Evolutionary conservation across 2,797 vertebrate species (phyloP), one percentile per base, ranked within the genome.

Genomic region (Rhinophrynus dorsalis): DNA sequence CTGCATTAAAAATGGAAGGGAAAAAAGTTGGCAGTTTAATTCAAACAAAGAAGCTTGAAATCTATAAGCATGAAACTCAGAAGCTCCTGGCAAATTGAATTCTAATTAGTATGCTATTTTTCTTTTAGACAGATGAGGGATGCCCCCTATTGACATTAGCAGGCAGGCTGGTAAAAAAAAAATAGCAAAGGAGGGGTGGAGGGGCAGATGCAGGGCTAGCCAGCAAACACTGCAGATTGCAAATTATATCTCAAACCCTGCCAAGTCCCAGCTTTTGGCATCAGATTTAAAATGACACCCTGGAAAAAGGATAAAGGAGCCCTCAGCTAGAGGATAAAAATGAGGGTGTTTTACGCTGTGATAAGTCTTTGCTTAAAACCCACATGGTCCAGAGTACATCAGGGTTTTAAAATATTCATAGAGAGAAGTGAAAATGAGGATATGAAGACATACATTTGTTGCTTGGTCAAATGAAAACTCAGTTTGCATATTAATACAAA

Each of bases 91-190:
- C 87, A 88, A 88, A 93, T 88, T 91, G 86, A 90, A 90, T 91
- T 91, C 91, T 88, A 91, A 95, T 94, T 94, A 93, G 92, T 92
- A 92, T 93, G 93, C 92, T 94, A 95, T 96, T 95, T 94, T 95
- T 94, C 92, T 95, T 94, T 90, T 92, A 91, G 94, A 96, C 95
- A 96, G 94, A 97, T 96, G 95, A 98, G 94, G 89, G 91, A 94
- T 98, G 95, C 94, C 95, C 96, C 95, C 96, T 96, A 93, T 98
- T 97, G 96, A 97, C 95, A 95, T 91, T 91, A 93, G 91, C 90
- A 93, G 91, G 89, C 90, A 94, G 92, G 89, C 90, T 93, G 86
- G 90, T 90, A 83, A 82, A 80, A 84, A 79, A 80, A 84, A 83
- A 26, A 17, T 15, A 32, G 13, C 30, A 47, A 52, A 32, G 50